Percentiles rank a stretch among this genome's conserved stretches.
Evolutionary conservation across 2,888 invertebrate species (phyloP).

Genomic region (Artemia sp.): DNA sequence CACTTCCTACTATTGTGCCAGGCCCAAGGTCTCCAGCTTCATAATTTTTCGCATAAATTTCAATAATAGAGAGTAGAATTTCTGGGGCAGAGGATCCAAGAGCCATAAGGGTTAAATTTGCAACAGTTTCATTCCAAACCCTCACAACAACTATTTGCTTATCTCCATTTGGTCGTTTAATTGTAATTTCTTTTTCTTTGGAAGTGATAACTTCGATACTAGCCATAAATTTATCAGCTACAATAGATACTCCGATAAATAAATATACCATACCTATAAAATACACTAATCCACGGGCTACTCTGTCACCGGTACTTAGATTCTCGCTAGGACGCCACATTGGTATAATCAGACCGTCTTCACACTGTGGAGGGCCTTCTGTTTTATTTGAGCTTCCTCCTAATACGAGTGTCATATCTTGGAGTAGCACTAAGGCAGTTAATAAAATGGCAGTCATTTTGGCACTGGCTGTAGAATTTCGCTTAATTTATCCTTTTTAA

Average conservation of each 20-base stretch:
- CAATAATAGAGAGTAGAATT: slow-evolving; percentile 89
- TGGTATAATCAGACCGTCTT: slow-evolving; percentile 68
- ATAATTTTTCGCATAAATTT: slow-evolving; percentile 87
- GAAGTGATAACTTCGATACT: slow-evolving; percentile 98
- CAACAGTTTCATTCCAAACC: slow-evolving; percentile 98
- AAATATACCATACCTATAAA: slow-evolving; percentile 75
- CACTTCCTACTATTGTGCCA: slow-evolving; percentile 94
- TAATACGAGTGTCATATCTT: not conserved
- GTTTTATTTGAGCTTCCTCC: not conserved
- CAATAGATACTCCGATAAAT: slow-evolving; percentile 96
- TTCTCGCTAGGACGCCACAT: slow-evolving; percentile 70
- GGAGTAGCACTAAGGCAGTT: not conserved
- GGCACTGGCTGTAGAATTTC: not conserved
- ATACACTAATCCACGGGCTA: slow-evolving; percentile 74
- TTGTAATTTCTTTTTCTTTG: slow-evolving; percentile 80
- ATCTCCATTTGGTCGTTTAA: slow-evolving; percentile 72
- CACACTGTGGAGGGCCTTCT: slow-evolving; percentile 41
- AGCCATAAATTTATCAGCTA: slow-evolving; percentile 98
- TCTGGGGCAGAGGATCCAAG: slow-evolving; percentile 96
- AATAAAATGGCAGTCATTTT: not conserved
- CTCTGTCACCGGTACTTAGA: slow-evolving; percentile 53
- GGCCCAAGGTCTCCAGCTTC: slow-evolving; percentile 93
- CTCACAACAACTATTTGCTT: slow-evolving; percentile 74
- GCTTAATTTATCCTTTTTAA: not conserved
- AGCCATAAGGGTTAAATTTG: slow-evolving; percentile 96